Conservation (phyloP, 2,888 invertebrate genomes). For the Digitonthophagus gazella region DNA sequence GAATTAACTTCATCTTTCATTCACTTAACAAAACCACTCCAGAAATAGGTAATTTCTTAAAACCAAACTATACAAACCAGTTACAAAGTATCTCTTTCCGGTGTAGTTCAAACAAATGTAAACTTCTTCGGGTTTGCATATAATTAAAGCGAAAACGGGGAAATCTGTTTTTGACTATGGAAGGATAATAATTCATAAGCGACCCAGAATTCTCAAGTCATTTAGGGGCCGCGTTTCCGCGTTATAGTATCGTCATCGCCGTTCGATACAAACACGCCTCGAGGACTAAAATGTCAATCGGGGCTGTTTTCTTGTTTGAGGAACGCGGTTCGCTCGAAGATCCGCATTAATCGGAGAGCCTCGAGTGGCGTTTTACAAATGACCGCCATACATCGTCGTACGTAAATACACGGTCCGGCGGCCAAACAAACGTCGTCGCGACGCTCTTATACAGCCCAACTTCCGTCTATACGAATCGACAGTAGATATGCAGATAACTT, state of each 20-base stretch:
- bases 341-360: background rate
- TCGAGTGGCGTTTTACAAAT: background rate
- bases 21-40: too few relatives aligned
- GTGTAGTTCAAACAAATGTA: background rate
- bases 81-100: too few relatives aligned
- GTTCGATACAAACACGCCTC: background rate
- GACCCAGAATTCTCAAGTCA: background rate
- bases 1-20: too few relatives aligned
- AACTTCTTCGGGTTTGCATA: background rate
- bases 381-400: background rate
- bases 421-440: background rate
- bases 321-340: background rate
- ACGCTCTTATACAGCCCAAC: background rate
- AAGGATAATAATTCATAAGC: background rate
- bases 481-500: background rate
- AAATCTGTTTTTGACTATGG: background rate
- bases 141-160: background rate
- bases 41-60: too few relatives aligned
- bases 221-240: background rate
- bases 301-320: background rate
- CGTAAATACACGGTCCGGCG: background rate
- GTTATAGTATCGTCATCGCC: background rate
- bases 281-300: background rate
- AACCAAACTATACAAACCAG: too few relatives aligned
- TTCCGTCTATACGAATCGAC: background rate